Evolutionary conservation across 1,140 invertebrate species (phyloP).

Genomic region (Hydropsyche tenuis): DNA sequence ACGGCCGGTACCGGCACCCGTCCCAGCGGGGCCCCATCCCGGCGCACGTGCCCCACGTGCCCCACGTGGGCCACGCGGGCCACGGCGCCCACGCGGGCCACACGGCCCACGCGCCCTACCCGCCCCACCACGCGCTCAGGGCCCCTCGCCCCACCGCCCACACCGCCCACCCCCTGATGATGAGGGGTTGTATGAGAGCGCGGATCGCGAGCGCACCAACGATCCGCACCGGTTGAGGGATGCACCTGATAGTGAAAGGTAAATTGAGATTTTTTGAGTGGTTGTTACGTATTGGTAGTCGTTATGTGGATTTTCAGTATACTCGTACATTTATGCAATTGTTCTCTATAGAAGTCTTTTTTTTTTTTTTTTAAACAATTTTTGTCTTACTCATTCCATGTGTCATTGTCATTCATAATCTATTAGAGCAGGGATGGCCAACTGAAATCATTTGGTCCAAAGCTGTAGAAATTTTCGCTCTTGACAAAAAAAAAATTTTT

Average conservation of each 20-base stretch:
- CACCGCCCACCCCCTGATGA: slow-evolving; percentile 74
- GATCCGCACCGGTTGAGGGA: slow-evolving; percentile 68
- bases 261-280: slow-evolving; percentile 54
- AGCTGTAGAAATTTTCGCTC: too few species aligned
- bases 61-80: slow-evolving; percentile 57
- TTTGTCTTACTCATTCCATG: too few species aligned
- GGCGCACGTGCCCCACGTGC: slow-evolving; percentile 53
- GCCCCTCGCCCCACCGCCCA: slow-evolving; percentile 62
- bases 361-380: too few species aligned
- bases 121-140: slow-evolving; percentile 51
- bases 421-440: too few species aligned
- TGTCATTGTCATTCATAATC: too few species aligned
- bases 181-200: slow-evolving; percentile 84
- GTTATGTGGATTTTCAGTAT: too few species aligned
- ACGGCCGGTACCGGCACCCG: slow-evolving; percentile 80
- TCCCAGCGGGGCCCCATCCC: slow-evolving; percentile 65
- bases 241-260: slow-evolving; percentile 87
- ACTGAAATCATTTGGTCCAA: too few species aligned
- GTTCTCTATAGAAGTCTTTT: too few species aligned
- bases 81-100: slow-evolving; percentile 61
- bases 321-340: too few species aligned
- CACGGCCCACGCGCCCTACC: slow-evolving; percentile 58
- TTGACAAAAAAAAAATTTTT: too few species aligned
- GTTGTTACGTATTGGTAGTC: too few species aligned
- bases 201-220: slow-evolving; percentile 73